These are phyloP conservation scores for Xestoiulus laeticollis DNA, from an alignment of 2,888 invertebrate genomes.

Conservation along the genomic window DNA sequence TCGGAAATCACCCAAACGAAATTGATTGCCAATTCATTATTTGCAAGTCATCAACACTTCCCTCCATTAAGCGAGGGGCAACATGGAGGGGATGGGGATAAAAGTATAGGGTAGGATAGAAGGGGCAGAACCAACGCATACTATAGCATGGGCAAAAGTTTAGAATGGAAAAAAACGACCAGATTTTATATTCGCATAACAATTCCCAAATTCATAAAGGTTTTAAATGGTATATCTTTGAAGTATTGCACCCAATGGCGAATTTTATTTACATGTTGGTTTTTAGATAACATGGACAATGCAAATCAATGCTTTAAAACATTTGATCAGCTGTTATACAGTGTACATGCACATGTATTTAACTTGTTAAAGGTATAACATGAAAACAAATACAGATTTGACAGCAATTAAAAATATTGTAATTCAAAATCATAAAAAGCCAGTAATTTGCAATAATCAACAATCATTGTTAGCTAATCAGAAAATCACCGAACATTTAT, in stretches of 20 bases:
- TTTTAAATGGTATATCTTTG: not conserved
- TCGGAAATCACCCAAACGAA: constrained; percentile 32
- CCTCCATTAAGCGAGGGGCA: constrained; percentile 25
- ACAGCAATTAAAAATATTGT: no score
- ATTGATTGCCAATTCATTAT: constrained; percentile 46
- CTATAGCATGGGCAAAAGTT: not conserved
- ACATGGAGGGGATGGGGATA: not conserved
- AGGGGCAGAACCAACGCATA: not conserved
- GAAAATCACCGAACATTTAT: no score
- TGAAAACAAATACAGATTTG: no score
- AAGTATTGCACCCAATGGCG: not conserved
- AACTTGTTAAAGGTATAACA: no score
- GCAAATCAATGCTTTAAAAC: no score
- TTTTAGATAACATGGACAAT: no score
- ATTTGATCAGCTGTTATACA: no score
- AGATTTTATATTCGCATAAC: not conserved
- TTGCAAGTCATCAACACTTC: constrained; percentile 45
- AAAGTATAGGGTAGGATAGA: not conserved
- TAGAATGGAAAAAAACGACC: not conserved
- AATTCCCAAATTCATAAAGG: not conserved
- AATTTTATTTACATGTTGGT: no score
- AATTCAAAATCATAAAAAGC: no score
- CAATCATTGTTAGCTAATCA: no score
- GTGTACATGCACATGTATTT: no score
- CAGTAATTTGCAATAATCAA: no score